Evolutionary conservation across 2,888 invertebrate genomes (phyloP).

Genomic region (Dynastes grantii): DNA sequence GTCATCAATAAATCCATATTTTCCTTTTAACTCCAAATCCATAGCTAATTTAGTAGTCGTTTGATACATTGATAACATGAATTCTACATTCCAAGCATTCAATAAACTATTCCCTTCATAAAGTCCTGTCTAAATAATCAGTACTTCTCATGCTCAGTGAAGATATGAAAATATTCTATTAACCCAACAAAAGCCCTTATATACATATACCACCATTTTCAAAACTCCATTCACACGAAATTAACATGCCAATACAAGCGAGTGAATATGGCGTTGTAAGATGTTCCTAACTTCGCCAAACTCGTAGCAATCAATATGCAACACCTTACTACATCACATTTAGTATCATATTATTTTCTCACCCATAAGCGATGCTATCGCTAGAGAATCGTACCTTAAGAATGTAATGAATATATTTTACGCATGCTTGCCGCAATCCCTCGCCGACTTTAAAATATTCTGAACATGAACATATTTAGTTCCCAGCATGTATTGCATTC

Average conservation of each 20-base stretch:
- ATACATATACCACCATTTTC: not conserved
- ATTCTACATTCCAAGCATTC: too few species aligned
- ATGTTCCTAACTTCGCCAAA: not conserved
- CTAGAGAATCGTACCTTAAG: conserved; percentile 10
- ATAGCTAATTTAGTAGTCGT: too few species aligned
- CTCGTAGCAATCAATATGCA: conserved; percentile 39
- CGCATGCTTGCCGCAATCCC: conserved; percentile 14
- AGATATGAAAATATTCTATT: too few species aligned
- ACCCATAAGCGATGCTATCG: conserved; percentile 24
- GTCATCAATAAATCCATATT: too few species aligned
- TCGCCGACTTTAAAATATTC: conserved; percentile 23
- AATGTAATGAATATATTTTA: conserved; percentile 43
- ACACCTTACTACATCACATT: conserved; percentile 11
- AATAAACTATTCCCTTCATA: too few species aligned
- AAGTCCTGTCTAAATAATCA: too few species aligned
- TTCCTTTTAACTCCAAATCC: too few species aligned
- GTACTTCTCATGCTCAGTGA: too few species aligned
- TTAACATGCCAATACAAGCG: not conserved
- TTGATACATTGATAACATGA: too few species aligned
- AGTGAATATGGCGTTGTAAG: not conserved
- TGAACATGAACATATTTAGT: conserved; percentile 31
- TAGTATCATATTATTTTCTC: conserved; percentile 17
- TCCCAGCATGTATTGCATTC: conserved; percentile 21
- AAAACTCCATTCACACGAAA: not conserved
- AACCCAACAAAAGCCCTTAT: too few species aligned